Evolutionary conservation across 2,113 vertebrate species (phyloP), one percentile per base, ranked within the genome.

Genomic region (Varanus salvator): DNA sequence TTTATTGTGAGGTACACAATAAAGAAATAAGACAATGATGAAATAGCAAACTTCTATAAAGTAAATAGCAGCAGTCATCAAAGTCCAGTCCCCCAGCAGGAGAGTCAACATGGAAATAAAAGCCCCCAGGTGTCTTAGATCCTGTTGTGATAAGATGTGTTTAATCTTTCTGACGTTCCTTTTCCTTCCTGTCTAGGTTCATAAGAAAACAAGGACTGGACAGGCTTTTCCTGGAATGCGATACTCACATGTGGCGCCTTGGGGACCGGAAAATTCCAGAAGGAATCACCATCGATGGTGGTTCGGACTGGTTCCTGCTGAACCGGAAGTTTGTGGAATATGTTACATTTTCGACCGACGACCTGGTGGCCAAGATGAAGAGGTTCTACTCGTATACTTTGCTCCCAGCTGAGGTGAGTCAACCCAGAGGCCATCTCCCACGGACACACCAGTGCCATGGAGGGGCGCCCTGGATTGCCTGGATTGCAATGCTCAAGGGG

Each of bases 231-330:
- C 98, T 97, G 68, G 99, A 99, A 95, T 99, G 99, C 0, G 99
- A 99, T 11, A 99, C 98, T 0, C 99, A 99, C 97, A 99, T 99
- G 99, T 99, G 99, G 99, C 98, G 99, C 83, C 97, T 99, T 50
- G 99, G 99, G 0, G 99, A 99, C 95, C 97, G 99, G 74, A 98
- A 97, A 93, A 99, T 99, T 95, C 99, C 99, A 0, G 99, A 99
- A 72, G 98, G 99, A 93, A 98, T 99, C 11, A 95, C 98, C 0
- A 98, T 99, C 0, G 99, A 99, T 1, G 99, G 99, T 0, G 99
- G 99, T 0, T 99, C 99, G 0, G 99, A 99, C 87, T 99, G 99
- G 99, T 99, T 99, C 94, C 98, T 99, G 76, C 97, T 99, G 5
- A 99, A 99, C 95, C 98, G 98, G 86, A 97, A 98, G 94, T 99